Conservation (phyloP, 1,140 invertebrate species). For the Helicorthomorpha holstii region DNA sequence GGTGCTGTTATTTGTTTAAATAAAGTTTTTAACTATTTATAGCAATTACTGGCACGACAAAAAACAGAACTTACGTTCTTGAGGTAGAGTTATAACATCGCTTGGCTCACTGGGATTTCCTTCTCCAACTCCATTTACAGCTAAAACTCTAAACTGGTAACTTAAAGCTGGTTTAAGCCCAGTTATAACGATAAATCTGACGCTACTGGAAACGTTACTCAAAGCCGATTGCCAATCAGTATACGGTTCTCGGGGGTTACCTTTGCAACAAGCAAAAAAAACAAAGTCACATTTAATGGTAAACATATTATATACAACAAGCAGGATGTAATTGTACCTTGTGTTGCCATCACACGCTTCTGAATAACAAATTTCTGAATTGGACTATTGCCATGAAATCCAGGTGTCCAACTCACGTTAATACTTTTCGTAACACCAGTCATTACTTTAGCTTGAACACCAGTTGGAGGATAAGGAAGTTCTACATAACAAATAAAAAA, state of each 20-base stretch:
- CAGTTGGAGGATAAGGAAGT: constrained; percentile 76
- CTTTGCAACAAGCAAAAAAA: constrained; percentile 32
- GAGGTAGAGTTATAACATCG: constrained; percentile 68
- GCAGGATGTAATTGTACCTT: not conserved
- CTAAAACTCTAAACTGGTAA: constrained; percentile 90
- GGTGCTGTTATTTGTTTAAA: constrained; percentile 39
- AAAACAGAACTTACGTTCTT: constrained; percentile 56
- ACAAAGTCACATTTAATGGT: constrained; percentile 2
- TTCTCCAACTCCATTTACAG: constrained; percentile 88
- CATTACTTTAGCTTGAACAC: constrained; percentile 52
- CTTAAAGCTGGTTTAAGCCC: constrained; percentile 82
- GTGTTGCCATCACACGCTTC: constrained; percentile 48
- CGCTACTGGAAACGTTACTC: constrained; percentile 62
- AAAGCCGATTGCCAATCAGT: constrained; percentile 76
- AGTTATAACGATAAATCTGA: constrained; percentile 58
- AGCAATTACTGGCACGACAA: not conserved
- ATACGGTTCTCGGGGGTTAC: constrained; percentile 53
- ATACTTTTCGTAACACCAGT: constrained; percentile 33
- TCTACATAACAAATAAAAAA: constrained; percentile 33
- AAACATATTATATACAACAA: constrained; percentile 2
- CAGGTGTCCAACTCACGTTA: constrained; percentile 83
- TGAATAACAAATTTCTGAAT: constrained; percentile 87
- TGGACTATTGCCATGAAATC: constrained; percentile 92
- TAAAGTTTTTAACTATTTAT: too few relatives aligned
- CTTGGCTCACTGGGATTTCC: constrained; percentile 75